Conservation (phyloP, 2,113 vertebrate genomes). For the Suncus etruscus region DNA sequence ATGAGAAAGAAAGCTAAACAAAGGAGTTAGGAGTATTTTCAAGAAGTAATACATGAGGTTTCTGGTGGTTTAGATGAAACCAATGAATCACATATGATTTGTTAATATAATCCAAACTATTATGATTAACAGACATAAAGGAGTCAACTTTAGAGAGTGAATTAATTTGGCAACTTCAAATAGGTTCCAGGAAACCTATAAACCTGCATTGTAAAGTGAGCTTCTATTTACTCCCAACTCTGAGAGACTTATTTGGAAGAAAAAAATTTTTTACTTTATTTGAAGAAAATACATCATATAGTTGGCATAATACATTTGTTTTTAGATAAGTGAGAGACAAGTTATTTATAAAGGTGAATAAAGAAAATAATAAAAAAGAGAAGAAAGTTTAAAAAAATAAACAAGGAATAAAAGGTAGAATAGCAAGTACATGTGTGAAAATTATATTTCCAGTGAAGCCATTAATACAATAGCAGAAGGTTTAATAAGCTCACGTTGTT, state of each 20-base stretch:
- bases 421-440: no score
- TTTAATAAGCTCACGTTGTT: no score
- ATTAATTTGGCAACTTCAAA: constrained; percentile 38
- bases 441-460: no score
- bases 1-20: constrained; percentile 13
- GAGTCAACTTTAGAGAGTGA: constrained; percentile 8
- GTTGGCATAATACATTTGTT: no score
- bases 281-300: no score
- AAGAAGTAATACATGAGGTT: not conserved
- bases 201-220: not conserved
- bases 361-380: no score
- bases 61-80: not conserved
- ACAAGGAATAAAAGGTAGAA: no score
- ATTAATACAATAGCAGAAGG: no score
- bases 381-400: no score
- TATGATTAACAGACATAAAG: not conserved
- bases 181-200: constrained; percentile 42
- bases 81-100: constrained; percentile 40
- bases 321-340: no score
- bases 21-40: constrained; percentile 9
- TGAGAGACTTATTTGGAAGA: not conserved
- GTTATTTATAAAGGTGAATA: no score
- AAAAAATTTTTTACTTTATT: no score
- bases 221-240: not conserved
- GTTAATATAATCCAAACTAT: not conserved